Evolutionary conservation across 1,140 invertebrate genomes (phyloP).

Genomic region (Orussus abietinus): DNA sequence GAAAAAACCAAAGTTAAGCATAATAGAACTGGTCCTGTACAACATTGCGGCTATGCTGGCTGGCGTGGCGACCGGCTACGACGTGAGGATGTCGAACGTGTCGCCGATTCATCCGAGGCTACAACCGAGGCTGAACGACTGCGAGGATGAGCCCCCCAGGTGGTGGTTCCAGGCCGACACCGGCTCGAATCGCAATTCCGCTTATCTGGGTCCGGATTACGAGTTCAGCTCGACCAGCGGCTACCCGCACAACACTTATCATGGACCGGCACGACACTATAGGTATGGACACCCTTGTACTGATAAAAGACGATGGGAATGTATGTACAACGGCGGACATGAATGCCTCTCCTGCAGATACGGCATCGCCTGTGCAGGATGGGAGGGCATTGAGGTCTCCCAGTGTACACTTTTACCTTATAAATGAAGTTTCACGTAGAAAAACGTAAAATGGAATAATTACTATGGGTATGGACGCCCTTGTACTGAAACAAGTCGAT

Average conservation of each 20-base stretch:
- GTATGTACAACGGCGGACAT: no score
- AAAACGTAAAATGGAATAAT: no score
- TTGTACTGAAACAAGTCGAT: no score
- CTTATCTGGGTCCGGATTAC: slow-evolving; percentile 54
- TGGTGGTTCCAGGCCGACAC: slow-evolving; percentile 45
- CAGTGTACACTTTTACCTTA: no score
- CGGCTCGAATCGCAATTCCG: slow-evolving; percentile 44
- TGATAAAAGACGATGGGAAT: no score
- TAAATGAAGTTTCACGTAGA: no score
- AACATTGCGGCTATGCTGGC: slow-evolving; percentile 88
- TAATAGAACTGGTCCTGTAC: slow-evolving; percentile 80
- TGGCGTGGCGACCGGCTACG: slow-evolving; percentile 83
- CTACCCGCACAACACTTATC: slow-evolving; percentile 86
- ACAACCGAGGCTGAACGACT: slow-evolving; percentile 52
- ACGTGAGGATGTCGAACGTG: slow-evolving; percentile 82
- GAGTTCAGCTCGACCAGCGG: slow-evolving; percentile 59
- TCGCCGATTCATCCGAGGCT: slow-evolving; percentile 77
- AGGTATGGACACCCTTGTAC: no score
- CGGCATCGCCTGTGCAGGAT: no score
- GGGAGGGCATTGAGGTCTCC: no score
- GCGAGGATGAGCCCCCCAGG: slow-evolving; percentile 37
- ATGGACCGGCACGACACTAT: slow-evolving; percentile 76
- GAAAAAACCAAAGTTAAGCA: slow-evolving; percentile 68
- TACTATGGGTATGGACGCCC: no score
- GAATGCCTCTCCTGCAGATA: no score